phyloP scores from a whole-genome alignment of 2,888 invertebrate species.

The Pseudococcus viburni region DNA sequence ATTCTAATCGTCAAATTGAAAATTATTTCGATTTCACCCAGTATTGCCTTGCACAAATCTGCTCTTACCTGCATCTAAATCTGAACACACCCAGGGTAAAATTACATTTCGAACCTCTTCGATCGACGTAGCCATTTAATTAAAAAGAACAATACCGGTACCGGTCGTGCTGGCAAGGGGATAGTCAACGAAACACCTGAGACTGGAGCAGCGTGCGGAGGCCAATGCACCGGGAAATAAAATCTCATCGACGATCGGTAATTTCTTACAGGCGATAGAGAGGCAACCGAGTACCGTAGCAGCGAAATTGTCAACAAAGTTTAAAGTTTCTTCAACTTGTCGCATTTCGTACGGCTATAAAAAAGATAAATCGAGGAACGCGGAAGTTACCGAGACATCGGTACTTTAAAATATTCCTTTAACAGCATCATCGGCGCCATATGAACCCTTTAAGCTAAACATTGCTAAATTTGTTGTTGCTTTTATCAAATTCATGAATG shows the following conservation, averaged over 20 bases:
- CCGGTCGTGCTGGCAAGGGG: no score
- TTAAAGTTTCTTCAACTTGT: conserved; percentile 61
- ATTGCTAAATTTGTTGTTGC: conserved; percentile 59
- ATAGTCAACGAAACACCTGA: no score
- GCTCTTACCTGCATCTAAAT: background rate
- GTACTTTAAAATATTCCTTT: conserved; percentile 53
- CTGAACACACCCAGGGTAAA: background rate
- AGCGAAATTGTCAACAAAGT: conserved; percentile 64
- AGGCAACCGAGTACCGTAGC: conserved; percentile 8
- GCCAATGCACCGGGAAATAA: conserved; percentile 44
- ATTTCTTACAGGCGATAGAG: conserved; percentile 5
- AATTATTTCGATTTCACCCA: no score
- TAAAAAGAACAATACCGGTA: conserved; percentile 48
- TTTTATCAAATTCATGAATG: conserved; percentile 61
- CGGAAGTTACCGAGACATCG: conserved; percentile 64
- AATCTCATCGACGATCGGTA: conserved; percentile 59
- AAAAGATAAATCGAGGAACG: conserved; percentile 62
- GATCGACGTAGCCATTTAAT: conserved; percentile 45
- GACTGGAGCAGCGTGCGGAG: background rate
- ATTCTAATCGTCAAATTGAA: no score
- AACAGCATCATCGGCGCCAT: conserved; percentile 61
- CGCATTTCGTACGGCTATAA: conserved; percentile 59
- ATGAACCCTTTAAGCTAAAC: conserved; percentile 52
- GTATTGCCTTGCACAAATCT: no score
- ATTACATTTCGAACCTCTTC: conserved; percentile 6